Percentiles rank a stretch among this genome's conserved stretches.
Conservation (phyloP, 2,797 vertebrate species). For the Leuciscus waleckii region DNA sequence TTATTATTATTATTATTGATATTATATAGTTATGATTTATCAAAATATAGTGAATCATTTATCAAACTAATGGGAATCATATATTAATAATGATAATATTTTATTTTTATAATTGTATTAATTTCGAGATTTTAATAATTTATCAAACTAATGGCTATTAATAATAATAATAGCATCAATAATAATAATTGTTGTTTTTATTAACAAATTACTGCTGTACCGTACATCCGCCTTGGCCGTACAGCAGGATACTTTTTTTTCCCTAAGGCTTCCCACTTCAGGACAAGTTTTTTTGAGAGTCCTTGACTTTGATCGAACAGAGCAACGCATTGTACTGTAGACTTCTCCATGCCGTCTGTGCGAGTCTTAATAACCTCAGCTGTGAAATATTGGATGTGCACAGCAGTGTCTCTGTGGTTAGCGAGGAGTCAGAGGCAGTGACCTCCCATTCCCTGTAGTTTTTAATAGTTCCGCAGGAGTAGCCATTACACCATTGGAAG, state of each 20-base stretch:
- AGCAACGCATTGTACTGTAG: slow-evolving; percentile 9
- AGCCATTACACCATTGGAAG: slow-evolving; percentile 54
- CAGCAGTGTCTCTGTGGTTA: slow-evolving; percentile 72
- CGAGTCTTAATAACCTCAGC: slow-evolving; percentile 71
- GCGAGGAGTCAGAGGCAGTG: slow-evolving; percentile 68
- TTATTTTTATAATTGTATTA: background rate
- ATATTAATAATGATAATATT: background rate
- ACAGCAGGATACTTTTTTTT: too few relatives aligned
- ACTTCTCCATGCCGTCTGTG: background rate
- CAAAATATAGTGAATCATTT: background rate
- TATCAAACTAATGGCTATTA: background rate
- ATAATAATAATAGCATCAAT: too few relatives aligned
- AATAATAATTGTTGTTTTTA: too few relatives aligned
- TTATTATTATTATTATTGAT: too few relatives aligned
- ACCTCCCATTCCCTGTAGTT: slow-evolving; percentile 69
- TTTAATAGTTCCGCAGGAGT: slow-evolving; percentile 78
- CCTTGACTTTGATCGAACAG: background rate
- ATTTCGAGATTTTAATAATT: background rate
- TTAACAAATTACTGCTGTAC: too few relatives aligned
- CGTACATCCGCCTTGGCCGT: too few relatives aligned
- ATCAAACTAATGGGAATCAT: background rate
- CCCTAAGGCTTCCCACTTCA: background rate
- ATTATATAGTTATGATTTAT: background rate
- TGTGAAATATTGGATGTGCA: slow-evolving; percentile 76
- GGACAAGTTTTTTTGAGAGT: background rate